Conservation (phyloP, 2,797 vertebrate species). For the Rhynchonycteris naso region DNA sequence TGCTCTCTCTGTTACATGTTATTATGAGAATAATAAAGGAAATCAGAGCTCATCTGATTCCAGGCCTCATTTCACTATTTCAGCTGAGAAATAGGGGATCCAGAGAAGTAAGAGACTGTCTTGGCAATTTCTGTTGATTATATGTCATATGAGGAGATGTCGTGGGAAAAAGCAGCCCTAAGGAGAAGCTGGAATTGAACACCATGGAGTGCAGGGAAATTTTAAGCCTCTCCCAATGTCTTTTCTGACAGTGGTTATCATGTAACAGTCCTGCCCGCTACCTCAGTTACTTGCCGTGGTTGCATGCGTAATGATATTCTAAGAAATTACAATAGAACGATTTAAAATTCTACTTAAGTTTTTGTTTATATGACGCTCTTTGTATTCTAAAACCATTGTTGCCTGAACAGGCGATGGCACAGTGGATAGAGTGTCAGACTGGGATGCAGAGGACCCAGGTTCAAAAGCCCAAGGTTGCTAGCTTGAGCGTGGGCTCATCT, state of each 20-base stretch:
- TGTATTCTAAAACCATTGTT: background rate
- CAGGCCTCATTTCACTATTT: background rate
- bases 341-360: background rate
- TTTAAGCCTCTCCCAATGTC: background rate
- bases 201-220: background rate
- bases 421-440: too few relatives aligned
- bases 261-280: background rate
- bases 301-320: background rate
- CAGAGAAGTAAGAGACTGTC: background rate
- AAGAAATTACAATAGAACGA: background rate
- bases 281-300: background rate
- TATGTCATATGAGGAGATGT: background rate
- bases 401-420: too few relatives aligned
- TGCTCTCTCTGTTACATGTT: background rate
- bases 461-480: too few relatives aligned
- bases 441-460: too few relatives aligned
- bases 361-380: background rate
- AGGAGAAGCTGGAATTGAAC: background rate
- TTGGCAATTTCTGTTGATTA: background rate
- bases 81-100: background rate
- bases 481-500: too few relatives aligned
- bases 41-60: background rate
- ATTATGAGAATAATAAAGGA: background rate
- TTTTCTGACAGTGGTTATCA: rapidly evolving
- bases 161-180: background rate